Conservation (phyloP, 2,113 vertebrate genomes). For the Dasyprocta punctata region DNA sequence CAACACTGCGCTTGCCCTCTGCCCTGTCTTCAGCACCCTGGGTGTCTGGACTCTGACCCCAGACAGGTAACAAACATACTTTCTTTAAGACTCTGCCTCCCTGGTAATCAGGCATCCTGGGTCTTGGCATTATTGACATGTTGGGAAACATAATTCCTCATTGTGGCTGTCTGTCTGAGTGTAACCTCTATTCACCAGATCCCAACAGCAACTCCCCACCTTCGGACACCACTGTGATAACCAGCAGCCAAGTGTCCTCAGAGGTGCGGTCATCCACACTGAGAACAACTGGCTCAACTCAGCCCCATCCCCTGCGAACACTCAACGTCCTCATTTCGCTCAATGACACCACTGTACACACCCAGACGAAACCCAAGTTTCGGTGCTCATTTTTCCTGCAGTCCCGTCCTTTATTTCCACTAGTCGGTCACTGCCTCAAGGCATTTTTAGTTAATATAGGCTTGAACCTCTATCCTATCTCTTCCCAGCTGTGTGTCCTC, state of each 20-base stretch:
- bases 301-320: rapidly evolving
- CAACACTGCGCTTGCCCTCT: neutral
- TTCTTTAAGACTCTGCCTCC: neutral
- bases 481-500: neutral
- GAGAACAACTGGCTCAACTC: neutral
- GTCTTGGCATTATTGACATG: neutral
- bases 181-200: too few relatives aligned
- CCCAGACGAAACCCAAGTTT: neutral
- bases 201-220: neutral
- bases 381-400: neutral
- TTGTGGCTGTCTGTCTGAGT: neutral
- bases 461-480: neutral
- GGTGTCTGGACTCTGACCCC: neutral
- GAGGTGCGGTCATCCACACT: neutral
- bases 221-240: neutral
- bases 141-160: too few relatives aligned
- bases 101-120: neutral
- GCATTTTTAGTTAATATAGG: neutral
- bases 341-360: neutral
- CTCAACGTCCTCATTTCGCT: neutral
- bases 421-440: neutral
- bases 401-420: neutral
- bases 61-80: neutral
- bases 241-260: neutral
- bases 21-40: neutral